Evolutionary conservation across 2,113 vertebrate genomes (phyloP).

Genomic region (Rhinopomastus cyanomelas): DNA sequence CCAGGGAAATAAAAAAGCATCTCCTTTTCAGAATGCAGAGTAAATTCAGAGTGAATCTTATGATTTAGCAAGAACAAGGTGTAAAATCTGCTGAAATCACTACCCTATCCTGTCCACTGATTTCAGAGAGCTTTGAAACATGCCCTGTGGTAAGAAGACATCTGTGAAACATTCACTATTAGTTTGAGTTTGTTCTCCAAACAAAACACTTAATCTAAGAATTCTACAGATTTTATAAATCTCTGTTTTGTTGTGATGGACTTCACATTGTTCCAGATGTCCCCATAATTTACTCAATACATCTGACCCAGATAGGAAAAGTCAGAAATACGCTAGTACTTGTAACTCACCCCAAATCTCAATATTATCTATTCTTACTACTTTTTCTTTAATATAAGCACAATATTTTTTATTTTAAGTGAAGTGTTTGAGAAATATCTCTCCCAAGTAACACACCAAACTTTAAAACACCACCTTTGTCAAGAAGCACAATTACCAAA

Average conservation of each 20-base stretch:
- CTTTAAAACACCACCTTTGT: not conserved
- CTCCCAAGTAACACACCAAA: not conserved
- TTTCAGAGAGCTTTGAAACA: not conserved
- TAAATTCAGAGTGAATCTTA: not conserved
- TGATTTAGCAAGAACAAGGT: not conserved
- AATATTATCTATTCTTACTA: not conserved
- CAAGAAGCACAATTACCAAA: not conserved
- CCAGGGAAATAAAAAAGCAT: not conserved
- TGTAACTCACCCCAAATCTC: not conserved
- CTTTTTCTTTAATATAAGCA: not conserved
- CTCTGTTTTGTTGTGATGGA: not conserved
- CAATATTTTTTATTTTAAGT: not conserved
- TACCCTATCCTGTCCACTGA: not conserved
- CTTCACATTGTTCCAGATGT: not conserved
- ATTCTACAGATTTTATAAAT: not conserved
- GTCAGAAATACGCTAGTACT: not conserved
- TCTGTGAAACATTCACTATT: not conserved
- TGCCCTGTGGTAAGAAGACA: not conserved
- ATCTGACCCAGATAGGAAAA: not conserved
- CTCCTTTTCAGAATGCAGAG: not conserved
- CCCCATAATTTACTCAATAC: not conserved
- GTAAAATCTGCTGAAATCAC: conserved; percentile 21
- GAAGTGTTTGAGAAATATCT: not conserved
- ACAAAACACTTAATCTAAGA: not conserved
- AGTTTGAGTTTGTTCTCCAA: not conserved